Conservation (phyloP, 2,113 vertebrate genomes). For the Heterotis niloticus region DNA sequence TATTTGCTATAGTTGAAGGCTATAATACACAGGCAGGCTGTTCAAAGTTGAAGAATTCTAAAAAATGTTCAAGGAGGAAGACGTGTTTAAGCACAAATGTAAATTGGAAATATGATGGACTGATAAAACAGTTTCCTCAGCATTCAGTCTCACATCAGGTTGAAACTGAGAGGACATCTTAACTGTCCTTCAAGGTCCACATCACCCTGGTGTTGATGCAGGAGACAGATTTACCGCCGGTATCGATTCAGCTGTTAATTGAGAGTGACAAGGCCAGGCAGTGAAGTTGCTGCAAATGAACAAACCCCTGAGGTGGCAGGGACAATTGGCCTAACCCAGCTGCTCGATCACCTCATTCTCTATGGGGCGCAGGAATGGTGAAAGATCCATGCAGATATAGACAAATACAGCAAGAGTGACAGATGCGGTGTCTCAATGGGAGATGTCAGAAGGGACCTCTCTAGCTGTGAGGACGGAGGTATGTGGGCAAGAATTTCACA, state of each 20-base stretch:
- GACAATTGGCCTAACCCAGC: neutral
- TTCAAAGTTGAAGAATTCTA: neutral
- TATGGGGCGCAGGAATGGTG: neutral
- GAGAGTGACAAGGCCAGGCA: neutral
- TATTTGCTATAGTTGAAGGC: neutral
- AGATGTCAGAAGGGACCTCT: too few species aligned
- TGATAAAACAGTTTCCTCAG: too few species aligned
- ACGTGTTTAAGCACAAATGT: too few species aligned
- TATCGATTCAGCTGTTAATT: constrained; percentile 1
- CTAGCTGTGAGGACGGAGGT: too few species aligned
- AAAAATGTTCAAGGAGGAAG: neutral
- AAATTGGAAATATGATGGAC: too few species aligned
- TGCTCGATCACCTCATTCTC: neutral
- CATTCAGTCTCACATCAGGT: neutral
- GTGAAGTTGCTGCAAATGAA: neutral
- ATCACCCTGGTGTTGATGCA: neutral
- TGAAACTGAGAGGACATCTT: neutral
- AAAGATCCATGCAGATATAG: too few species aligned
- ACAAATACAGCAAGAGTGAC: too few species aligned
- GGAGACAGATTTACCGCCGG: neutral
- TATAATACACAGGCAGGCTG: neutral
- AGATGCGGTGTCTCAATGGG: too few species aligned
- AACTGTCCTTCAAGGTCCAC: neutral
- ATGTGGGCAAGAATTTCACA: too few species aligned
- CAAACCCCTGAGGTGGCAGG: neutral